Conservation (phyloP, 2,888 invertebrate genomes). For the Sipunculus nudus region DNA sequence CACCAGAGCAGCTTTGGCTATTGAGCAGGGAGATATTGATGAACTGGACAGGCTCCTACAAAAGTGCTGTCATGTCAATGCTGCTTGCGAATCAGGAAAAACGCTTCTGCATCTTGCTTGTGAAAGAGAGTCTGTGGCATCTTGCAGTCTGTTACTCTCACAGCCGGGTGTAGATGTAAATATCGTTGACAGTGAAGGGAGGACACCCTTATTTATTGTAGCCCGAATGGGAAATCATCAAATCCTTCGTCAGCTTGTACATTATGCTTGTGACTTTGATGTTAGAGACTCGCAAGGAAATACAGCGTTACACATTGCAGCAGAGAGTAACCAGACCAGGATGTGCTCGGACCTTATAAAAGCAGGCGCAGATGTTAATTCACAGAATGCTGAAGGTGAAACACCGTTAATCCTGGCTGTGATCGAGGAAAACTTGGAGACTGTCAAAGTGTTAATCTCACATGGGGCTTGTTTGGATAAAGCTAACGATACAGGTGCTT, state of each 20-base stretch:
- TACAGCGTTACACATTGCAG: conserved; percentile 56
- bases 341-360: conserved; percentile 48
- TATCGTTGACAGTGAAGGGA: conserved; percentile 15
- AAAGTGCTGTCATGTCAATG: no score
- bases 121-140: no score
- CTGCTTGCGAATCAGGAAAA: no score
- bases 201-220: conserved; percentile 32
- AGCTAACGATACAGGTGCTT: no score
- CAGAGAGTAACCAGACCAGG: conserved; percentile 53
- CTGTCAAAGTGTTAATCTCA: conserved; percentile 12
- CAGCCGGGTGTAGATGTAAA: conserved; percentile 1
- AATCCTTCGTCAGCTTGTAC: conserved; percentile 48
- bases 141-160: no score
- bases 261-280: conserved; percentile 50
- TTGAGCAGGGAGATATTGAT: no score
- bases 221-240: conserved; percentile 45
- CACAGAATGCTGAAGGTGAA: conserved; percentile 41
- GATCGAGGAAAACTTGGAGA: conserved; percentile 14
- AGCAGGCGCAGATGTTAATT: conserved; percentile 37
- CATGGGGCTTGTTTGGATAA: conserved; percentile 11
- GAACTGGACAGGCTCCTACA: no score
- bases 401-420: conserved; percentile 46
- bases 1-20: no score
- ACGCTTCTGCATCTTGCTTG: no score
- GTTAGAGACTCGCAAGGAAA: conserved; percentile 15